Conservation (phyloP, 2,113 vertebrate species). For the Butastur rufipennis region DNA sequence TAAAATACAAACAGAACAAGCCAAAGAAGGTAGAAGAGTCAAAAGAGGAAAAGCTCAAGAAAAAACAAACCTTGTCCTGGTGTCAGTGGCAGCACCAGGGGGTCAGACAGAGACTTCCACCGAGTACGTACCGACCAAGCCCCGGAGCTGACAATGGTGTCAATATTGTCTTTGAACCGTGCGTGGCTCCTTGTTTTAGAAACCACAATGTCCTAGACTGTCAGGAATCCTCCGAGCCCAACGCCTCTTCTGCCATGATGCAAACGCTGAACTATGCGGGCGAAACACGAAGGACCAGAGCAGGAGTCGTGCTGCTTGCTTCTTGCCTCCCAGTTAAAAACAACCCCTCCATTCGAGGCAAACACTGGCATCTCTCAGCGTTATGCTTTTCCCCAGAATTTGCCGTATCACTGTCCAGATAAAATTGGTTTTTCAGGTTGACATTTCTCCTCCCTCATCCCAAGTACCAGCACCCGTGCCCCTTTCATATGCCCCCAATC, state of each 20-base stretch:
- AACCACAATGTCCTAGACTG: not conserved
- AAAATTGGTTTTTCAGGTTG: accelerated
- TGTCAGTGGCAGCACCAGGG: too few relatives aligned
- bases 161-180: not conserved
- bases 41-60: not conserved
- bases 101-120: not conserved
- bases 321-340: not conserved
- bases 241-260: not conserved
- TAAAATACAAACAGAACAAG: not conserved
- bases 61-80: not conserved
- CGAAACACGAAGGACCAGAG: not conserved
- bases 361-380: not conserved
- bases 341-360: accelerated
- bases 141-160: accelerated
- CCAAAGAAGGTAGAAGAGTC: not conserved
- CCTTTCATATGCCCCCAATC: not conserved
- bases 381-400: not conserved
- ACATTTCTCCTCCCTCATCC: not conserved
- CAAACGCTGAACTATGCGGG: not conserved
- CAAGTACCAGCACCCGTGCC: accelerated
- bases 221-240: constrained; percentile 13
- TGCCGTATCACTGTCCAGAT: accelerated
- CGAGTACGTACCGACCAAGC: accelerated
- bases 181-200: not conserved
- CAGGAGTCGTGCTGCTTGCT: not conserved